Conservation (phyloP, 2,888 invertebrate species). For the Lasioglossum lativentre region DNA sequence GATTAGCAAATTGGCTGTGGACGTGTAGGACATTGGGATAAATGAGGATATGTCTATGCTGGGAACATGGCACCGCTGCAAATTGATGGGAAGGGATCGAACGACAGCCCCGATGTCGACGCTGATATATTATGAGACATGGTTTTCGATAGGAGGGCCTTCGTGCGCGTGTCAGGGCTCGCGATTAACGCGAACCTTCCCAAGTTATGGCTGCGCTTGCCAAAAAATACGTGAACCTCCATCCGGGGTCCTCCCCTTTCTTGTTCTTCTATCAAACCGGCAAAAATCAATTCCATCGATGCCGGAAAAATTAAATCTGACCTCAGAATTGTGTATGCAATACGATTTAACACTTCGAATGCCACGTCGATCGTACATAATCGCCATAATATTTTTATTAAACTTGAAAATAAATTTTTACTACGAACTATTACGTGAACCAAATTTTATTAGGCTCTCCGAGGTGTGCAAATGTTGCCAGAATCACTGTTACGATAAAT, state of each 20-base stretch:
- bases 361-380: too few species aligned
- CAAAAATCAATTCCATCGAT: background rate
- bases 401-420: too few species aligned
- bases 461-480: too few species aligned
- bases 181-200: conserved; percentile 42
- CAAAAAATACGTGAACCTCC: background rate
- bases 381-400: too few species aligned
- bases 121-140: conserved; percentile 67
- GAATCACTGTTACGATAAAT: too few species aligned
- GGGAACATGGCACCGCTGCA: conserved; percentile 75
- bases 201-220: background rate
- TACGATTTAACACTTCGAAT: background rate
- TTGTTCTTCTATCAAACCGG: background rate
- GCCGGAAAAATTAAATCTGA: background rate
- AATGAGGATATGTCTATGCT: conserved; percentile 83
- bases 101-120: conserved; percentile 63
- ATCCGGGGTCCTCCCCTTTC: background rate
- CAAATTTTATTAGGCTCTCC: too few species aligned
- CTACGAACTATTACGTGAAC: too few species aligned
- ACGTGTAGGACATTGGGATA: conserved; percentile 81
- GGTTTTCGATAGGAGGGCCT: conserved; percentile 58
- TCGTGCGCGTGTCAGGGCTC: conserved; percentile 41
- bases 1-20: conserved; percentile 82
- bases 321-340: background rate
- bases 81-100: conserved; percentile 78